These are phyloP conservation scores for Ursus arctos DNA, from an alignment of 2,113 vertebrate genomes.

Conservation along the genomic window DNA sequence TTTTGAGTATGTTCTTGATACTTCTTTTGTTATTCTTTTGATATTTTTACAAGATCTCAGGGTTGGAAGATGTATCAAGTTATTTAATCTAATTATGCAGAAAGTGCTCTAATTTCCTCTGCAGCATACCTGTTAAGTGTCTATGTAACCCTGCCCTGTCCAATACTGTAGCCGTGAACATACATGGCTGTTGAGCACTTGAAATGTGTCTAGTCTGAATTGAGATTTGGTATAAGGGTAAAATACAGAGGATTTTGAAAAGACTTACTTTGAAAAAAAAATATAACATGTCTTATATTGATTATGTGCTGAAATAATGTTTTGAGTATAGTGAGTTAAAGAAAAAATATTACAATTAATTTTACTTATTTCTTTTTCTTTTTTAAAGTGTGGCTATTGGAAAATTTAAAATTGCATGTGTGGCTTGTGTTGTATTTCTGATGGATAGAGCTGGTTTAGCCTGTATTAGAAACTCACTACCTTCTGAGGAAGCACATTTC, in stretches of 20 bases:
- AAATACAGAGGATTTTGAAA: background rate
- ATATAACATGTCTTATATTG: background rate
- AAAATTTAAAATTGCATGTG: background rate
- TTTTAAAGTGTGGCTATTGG: background rate
- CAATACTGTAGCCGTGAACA: background rate
- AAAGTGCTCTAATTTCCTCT: background rate
- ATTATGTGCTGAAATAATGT: background rate
- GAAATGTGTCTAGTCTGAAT: background rate
- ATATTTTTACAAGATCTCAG: background rate
- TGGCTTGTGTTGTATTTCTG: constrained; percentile 10
- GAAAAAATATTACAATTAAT: background rate
- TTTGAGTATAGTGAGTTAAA: background rate
- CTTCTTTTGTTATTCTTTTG: background rate
- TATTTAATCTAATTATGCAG: background rate
- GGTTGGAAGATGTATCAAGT: background rate
- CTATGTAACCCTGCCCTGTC: background rate
- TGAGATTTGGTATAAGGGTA: background rate
- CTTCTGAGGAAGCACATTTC: background rate
- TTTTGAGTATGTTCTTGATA: background rate
- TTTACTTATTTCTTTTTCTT: constrained; percentile 22
- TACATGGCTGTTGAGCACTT: background rate
- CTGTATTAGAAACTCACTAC: background rate
- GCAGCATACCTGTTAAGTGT: background rate
- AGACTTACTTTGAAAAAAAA: background rate
- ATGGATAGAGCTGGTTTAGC: background rate